Evolutionary conservation across 2,113 vertebrate genomes (phyloP).

Genomic region (Rhinoderma darwinii): DNA sequence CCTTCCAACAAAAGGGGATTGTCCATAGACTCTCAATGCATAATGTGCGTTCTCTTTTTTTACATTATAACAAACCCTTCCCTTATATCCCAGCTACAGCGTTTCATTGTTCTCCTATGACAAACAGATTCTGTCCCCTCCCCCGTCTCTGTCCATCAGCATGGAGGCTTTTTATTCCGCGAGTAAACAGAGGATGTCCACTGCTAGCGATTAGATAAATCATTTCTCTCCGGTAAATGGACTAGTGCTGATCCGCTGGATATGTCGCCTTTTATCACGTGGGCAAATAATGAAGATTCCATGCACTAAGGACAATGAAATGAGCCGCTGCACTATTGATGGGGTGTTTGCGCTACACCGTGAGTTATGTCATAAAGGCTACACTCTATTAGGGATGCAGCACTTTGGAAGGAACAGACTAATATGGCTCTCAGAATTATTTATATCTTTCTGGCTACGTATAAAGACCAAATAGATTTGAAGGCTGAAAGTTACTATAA

Average conservation of each 20-base stretch:
- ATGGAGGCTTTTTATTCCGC: slow-evolving; percentile 66
- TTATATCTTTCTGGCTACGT: slow-evolving; percentile 61
- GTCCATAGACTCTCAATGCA: no score
- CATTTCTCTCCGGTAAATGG: slow-evolving; percentile 75
- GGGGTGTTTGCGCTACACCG: slow-evolving; percentile 70
- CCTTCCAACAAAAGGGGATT: neutral
- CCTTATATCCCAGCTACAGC: neutral
- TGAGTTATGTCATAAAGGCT: slow-evolving; percentile 68
- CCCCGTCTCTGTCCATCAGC: slow-evolving; percentile 4
- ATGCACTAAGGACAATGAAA: slow-evolving; percentile 73
- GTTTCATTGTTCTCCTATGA: slow-evolving; percentile 48
- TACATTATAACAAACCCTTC: neutral
- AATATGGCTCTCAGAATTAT: slow-evolving; percentile 63
- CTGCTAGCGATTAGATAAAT: slow-evolving; percentile 73
- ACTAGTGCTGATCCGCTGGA: slow-evolving; percentile 70
- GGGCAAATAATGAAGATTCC: slow-evolving; percentile 78
- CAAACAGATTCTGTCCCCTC: neutral
- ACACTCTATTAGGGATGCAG: slow-evolving; percentile 68
- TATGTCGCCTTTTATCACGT: slow-evolving; percentile 72
- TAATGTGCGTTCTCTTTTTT: no score
- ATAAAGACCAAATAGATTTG: slow-evolving; percentile 54
- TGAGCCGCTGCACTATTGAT: slow-evolving; percentile 72
- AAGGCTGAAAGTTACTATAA: slow-evolving; percentile 44
- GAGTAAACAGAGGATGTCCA: slow-evolving; percentile 71
- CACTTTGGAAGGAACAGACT: slow-evolving; percentile 65